Conservation (phyloP, 2,113 vertebrate genomes). For the Zosterops japonicus region DNA sequence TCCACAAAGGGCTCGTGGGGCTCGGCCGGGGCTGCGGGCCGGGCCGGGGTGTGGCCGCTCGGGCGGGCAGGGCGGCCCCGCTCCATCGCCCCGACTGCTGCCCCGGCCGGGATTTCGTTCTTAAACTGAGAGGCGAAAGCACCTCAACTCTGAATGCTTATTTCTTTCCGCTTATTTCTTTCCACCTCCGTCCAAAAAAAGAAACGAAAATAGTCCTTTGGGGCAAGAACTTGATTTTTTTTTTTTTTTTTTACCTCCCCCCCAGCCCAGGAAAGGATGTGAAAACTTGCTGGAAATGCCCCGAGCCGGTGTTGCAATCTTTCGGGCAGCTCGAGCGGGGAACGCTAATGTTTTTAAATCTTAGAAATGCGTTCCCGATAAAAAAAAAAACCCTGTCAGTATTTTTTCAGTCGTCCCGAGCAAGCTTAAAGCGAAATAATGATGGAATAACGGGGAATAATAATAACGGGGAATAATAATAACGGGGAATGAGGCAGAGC, state of each 20-base stretch:
- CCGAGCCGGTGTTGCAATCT: background rate
- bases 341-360: background rate
- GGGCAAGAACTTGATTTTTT: background rate
- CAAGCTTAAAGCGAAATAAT: background rate
- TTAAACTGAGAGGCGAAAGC: background rate
- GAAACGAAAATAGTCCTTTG: background rate
- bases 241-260: background rate
- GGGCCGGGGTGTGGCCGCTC: background rate
- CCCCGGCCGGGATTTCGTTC: background rate
- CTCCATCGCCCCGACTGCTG: background rate
- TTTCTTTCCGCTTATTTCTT: background rate
- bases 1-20: fast-evolving
- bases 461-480: too few relatives aligned
- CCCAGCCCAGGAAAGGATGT: fast-evolving
- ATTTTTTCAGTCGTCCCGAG: background rate
- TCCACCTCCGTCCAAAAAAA: background rate
- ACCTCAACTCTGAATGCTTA: fast-evolving
- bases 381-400: background rate
- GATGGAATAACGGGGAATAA: too few relatives aligned
- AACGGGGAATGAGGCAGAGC: background rate
- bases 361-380: background rate
- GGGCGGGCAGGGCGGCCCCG: background rate
- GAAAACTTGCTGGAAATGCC: background rate
- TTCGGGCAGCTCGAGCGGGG: background rate
- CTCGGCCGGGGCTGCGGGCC: fast-evolving